Evolutionary conservation across 2,113 vertebrate genomes (phyloP).

Genomic region (Pterocles burchelli): DNA sequence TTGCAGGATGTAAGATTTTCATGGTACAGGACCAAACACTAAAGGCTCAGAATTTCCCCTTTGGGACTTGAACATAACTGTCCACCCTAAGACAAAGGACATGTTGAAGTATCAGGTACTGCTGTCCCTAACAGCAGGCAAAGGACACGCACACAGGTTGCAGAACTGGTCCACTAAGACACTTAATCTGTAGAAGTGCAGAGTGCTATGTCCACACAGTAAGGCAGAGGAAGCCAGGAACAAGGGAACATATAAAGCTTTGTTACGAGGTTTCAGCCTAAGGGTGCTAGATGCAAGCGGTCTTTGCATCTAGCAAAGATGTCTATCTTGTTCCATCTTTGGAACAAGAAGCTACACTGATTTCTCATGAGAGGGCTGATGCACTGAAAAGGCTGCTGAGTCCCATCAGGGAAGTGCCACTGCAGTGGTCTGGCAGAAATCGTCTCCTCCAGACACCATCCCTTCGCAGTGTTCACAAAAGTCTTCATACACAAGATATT

Average conservation of each 20-base stretch:
- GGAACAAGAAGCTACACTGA: background rate
- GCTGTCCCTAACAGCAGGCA: background rate
- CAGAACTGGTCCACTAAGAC: background rate
- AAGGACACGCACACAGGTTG: background rate
- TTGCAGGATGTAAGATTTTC: background rate
- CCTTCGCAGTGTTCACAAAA: accelerated
- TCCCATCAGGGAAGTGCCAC: background rate
- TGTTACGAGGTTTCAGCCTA: background rate
- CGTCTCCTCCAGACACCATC: background rate
- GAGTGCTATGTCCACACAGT: background rate
- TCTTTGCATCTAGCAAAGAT: too few relatives aligned
- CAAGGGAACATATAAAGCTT: background rate
- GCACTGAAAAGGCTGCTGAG: background rate
- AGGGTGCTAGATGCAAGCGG: background rate
- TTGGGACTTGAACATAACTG: background rate
- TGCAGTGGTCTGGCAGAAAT: background rate
- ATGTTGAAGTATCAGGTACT: accelerated
- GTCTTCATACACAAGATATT: accelerated
- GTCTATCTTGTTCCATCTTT: too few relatives aligned
- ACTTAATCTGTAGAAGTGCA: background rate
- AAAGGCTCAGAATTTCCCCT: background rate
- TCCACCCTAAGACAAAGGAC: background rate
- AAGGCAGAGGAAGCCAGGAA: background rate
- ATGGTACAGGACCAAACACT: background rate
- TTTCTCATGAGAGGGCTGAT: background rate